These are phyloP conservation scores for Gnathonemus longibarbis DNA, from an alignment of 2,113 vertebrate genomes.

Conservation along the genomic window DNA sequence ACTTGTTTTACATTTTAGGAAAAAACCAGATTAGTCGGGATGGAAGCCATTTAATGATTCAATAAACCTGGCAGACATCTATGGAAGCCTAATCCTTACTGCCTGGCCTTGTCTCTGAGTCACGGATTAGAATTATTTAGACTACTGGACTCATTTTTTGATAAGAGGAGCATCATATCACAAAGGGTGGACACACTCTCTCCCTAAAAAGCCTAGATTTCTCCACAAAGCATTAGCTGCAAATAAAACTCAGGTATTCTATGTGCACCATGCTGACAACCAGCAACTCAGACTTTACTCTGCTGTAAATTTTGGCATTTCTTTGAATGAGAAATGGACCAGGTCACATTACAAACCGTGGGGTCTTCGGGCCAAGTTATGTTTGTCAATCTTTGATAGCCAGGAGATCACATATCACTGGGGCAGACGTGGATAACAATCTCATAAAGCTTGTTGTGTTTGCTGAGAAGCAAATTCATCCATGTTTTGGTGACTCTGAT, in stretches of 20 bases:
- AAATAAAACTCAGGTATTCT: background rate
- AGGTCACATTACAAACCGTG: background rate
- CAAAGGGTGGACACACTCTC: background rate
- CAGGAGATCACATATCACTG: background rate
- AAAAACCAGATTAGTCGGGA: background rate
- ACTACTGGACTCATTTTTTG: background rate
- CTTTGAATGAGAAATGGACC: background rate
- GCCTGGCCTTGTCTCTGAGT: slow-evolving; percentile 5
- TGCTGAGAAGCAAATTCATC: background rate
- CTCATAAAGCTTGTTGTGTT: background rate
- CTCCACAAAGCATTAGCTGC: background rate
- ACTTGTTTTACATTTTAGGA: background rate
- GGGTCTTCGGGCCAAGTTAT: background rate
- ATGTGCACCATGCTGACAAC: background rate
- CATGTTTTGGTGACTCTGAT: background rate
- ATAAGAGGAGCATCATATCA: slow-evolving; percentile 16
- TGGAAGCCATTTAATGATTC: background rate
- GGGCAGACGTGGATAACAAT: background rate
- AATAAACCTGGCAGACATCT: background rate
- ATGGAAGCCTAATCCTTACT: background rate
- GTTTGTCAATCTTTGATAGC: background rate
- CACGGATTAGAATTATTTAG: slow-evolving; percentile 3
- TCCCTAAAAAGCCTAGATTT: background rate
- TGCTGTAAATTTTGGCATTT: background rate
- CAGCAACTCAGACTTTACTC: background rate